A percentile compares a stretch with the other conserved stretches of the same genome.
These are phyloP conservation scores for Papilio glaucus DNA, from an alignment of 1,140 invertebrate genomes.

Conservation along the genomic window DNA sequence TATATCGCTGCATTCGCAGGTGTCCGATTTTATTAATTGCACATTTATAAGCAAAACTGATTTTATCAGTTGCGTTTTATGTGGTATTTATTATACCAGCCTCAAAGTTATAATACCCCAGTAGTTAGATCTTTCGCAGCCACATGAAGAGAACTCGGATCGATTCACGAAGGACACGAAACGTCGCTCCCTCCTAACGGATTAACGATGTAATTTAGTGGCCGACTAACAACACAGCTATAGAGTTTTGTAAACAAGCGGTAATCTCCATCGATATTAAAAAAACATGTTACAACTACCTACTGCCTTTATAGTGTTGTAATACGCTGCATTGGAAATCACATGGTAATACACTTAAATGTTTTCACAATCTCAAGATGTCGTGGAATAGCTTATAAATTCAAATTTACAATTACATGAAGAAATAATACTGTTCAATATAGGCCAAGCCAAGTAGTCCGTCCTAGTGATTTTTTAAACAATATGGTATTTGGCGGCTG, in stretches of 20 bases:
- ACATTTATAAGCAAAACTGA: neutral
- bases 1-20: neutral
- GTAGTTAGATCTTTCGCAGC: neutral
- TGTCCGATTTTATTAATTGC: neutral
- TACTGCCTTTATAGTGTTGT: neutral
- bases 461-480: too few relatives aligned
- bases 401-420: neutral
- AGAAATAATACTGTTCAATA: neutral
- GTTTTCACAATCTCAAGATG: neutral
- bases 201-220: too few relatives aligned
- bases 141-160: too few relatives aligned
- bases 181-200: too few relatives aligned
- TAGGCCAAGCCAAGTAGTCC: too few relatives aligned
- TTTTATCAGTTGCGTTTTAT: neutral
- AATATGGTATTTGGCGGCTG: too few relatives aligned
- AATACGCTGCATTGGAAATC: neutral
- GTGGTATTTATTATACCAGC: too few relatives aligned
- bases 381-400: neutral
- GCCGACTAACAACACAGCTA: too few relatives aligned
- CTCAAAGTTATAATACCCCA: neutral
- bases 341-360: neutral
- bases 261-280: neutral
- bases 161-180: neutral
- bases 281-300: too few relatives aligned
- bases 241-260: neutral